A percentile compares a stretch with the other conserved stretches of the same genome.
phyloP scores from a whole-genome alignment of 2,888 invertebrate genomes.

The Blastobasis adustella region DNA sequence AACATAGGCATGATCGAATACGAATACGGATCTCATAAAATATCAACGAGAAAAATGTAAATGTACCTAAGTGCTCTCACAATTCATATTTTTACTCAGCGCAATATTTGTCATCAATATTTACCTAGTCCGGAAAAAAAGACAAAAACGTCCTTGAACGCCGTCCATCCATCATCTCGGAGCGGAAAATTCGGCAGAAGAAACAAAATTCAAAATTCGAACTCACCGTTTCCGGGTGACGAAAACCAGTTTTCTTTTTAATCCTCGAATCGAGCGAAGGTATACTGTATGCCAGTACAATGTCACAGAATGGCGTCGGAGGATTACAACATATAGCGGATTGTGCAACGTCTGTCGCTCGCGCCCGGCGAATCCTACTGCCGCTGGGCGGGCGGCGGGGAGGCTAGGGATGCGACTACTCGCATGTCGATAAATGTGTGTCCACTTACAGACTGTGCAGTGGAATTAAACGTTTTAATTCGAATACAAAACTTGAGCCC shows the following conservation, averaged over 20 bases:
- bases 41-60: too few species aligned
- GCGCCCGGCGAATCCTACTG: constrained; percentile 48
- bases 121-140: constrained; percentile 12
- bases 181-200: neutral
- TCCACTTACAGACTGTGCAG: too few species aligned
- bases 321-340: constrained; percentile 30
- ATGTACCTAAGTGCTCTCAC: too few species aligned
- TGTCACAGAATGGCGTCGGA: constrained; percentile 46
- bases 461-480: too few species aligned
- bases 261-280: constrained; percentile 7
- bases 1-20: too few species aligned
- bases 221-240: constrained; percentile 10
- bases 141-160: constrained; percentile 30
- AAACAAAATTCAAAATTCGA: neutral
- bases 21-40: too few species aligned
- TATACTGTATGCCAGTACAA: constrained; percentile 29
- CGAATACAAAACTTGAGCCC: too few species aligned
- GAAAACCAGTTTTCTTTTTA: neutral
- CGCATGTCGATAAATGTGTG: too few species aligned
- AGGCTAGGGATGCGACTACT: constrained; percentile 1
- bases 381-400: constrained; percentile 43
- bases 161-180: neutral
- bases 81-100: too few species aligned
- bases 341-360: constrained; percentile 34
- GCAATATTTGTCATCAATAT: too few species aligned